Conservation (phyloP, 2,797 vertebrate genomes). For the Delichon dasypus region DNA sequence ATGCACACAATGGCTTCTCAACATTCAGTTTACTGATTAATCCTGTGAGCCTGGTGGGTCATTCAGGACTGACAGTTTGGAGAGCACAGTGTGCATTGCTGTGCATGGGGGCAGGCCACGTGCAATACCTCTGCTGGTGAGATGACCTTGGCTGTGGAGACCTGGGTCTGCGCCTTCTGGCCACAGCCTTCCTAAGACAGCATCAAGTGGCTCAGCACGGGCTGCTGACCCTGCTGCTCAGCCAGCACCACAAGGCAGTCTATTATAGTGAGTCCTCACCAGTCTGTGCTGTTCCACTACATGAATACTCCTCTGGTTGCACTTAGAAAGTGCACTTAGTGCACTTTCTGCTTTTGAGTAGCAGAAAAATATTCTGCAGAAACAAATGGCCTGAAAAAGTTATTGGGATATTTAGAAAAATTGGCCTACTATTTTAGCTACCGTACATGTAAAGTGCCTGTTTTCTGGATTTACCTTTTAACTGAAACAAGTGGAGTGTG, state of each 20-base stretch:
- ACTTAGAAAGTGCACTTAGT: too few relatives aligned
- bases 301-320: background rate
- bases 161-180: background rate
- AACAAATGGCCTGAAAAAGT: background rate
- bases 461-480: background rate
- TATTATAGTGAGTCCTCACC: background rate
- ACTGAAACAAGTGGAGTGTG: background rate
- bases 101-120: fast-evolving
- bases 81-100: background rate
- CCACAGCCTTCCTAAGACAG: fast-evolving
- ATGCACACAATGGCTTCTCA: background rate
- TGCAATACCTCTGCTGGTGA: background rate
- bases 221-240: background rate
- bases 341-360: background rate
- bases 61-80: background rate
- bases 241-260: fast-evolving
- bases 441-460: background rate
- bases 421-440: background rate
- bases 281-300: background rate
- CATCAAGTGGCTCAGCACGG: fast-evolving
- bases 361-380: background rate
- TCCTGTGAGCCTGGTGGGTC: background rate
- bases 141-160: fast-evolving
- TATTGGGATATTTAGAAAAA: background rate
- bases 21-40: fast-evolving